These are phyloP conservation scores for Kryptopterus vitreolus DNA, from an alignment of 2,797 vertebrate genomes.

Conservation along the genomic window DNA sequence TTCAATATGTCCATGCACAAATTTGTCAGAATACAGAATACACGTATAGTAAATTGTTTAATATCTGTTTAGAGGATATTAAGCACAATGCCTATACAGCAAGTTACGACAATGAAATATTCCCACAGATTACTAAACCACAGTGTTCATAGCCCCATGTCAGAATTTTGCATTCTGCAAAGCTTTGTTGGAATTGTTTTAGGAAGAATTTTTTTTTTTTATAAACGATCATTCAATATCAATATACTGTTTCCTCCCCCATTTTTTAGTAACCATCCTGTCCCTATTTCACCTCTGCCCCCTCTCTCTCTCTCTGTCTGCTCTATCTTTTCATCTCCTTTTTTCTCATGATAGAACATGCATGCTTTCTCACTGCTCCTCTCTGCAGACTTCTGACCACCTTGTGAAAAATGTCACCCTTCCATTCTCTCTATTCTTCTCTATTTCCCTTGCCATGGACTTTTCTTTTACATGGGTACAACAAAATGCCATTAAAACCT, in stretches of 20 bases:
- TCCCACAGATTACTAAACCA: not conserved
- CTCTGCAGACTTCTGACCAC: slow-evolving; percentile 85
- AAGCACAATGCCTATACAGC: not conserved
- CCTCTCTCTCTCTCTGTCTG: slow-evolving; percentile 51
- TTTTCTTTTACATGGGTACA: slow-evolving; percentile 92
- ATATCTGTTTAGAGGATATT: not conserved
- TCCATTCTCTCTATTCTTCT: slow-evolving; percentile 78
- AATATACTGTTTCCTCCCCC: not conserved
- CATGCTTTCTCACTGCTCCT: slow-evolving; percentile 85
- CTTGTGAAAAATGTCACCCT: slow-evolving; percentile 66
- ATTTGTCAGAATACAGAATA: not conserved
- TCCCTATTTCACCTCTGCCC: slow-evolving; percentile 35
- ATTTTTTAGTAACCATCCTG: not conserved
- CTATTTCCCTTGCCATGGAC: slow-evolving; percentile 83
- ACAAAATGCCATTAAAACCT: slow-evolving; percentile 98
- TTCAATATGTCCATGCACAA: not conserved
- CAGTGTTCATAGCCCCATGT: too few species aligned
- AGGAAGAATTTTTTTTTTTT: not conserved
- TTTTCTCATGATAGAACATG: slow-evolving; percentile 86
- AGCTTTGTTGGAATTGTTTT: not conserved
- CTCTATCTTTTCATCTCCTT: slow-evolving; percentile 48
- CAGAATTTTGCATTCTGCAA: too few species aligned
- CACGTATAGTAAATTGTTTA: not conserved
- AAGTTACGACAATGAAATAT: not conserved
- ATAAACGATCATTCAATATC: not conserved